Evolutionary conservation across 2,888 invertebrate genomes (phyloP), one percentile per base, ranked within the genome.

Genomic region (Cyaniris semiargus): DNA sequence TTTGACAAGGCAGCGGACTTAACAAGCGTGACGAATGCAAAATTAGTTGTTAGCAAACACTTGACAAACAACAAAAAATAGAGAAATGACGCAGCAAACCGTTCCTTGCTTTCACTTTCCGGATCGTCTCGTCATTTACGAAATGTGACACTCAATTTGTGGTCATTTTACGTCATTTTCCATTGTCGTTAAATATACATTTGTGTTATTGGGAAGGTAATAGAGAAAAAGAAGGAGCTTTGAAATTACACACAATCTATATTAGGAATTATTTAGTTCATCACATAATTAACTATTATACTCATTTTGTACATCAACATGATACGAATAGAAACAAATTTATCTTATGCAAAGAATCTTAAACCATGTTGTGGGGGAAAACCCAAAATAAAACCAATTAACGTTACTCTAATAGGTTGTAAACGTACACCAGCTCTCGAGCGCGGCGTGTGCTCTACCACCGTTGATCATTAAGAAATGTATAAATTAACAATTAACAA

Each of bases 71-170:
- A 82, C 34, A 71, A 82, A 82, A 78, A 83, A 78, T 72, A 78
- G 81, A 81, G 83, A 84, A 86, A 85, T 86, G 85, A 87, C 83
- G 85, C 88, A 87, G 87, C 89, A 86, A 85, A 90, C 84, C 90
- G 89, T 89, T 86, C 83, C 84, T 81, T 86, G 87, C 90, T 92
- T 92, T 92, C 91, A 91, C 92, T 91, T 85, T 90, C 84, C 82
- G 84, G 81, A 83, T 83, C 82, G 84, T 80, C 77, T 77, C 72
- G 76, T 76, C 79, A 76, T 77, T 80, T 78, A 80, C 78, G 74
- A 80, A 80, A 79, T 79, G 75, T 79, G 78, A 79, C 78, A 80
- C 78, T 77, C 78, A 79, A 78, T 77, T 76, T 76, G 77, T 80
- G 79, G 77, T 78, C 77, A 77, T 78, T 79, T 77, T 76, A 56